phyloP scores from a whole-genome alignment of 2,113 vertebrate species.

The Paraplagusia blochii region DNA sequence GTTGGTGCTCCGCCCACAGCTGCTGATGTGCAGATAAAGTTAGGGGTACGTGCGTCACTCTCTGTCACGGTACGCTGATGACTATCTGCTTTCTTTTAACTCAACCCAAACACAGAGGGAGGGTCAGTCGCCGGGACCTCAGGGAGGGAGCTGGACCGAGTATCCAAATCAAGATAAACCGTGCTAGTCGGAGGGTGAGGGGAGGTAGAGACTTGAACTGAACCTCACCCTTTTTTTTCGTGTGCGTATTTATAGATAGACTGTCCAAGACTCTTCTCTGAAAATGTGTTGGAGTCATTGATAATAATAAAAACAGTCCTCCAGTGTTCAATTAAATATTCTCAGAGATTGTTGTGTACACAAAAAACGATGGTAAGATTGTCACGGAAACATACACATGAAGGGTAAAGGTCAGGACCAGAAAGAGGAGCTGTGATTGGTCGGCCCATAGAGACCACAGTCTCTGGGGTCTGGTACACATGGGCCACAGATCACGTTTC shows the following conservation, averaged over 20 bases:
- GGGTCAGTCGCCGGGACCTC: constrained; percentile 52
- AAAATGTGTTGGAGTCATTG: too few species aligned
- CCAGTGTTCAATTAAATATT: constrained; percentile 19
- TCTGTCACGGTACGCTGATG: constrained; percentile 66
- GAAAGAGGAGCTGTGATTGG: constrained; percentile 34
- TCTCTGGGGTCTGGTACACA: constrained; percentile 30
- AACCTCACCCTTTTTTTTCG: constrained; percentile 36
- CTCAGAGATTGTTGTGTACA: not conserved
- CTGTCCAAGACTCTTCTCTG: too few species aligned
- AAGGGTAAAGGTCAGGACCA: constrained; percentile 26
- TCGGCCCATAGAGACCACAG: constrained; percentile 26
- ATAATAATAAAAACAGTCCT: too few species aligned
- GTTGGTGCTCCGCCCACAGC: constrained; percentile 50
- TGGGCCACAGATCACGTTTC: constrained; percentile 47
- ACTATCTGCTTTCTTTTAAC: constrained; percentile 70
- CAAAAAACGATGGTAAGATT: constrained; percentile 19
- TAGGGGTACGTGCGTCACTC: constrained; percentile 66
- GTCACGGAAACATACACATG: constrained; percentile 18
- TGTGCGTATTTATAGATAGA: constrained; percentile 2
- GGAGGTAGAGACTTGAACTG: constrained; percentile 54
- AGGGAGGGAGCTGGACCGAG: constrained; percentile 57
- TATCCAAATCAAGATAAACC: constrained; percentile 59
- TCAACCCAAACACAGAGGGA: constrained; percentile 60
- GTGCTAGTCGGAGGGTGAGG: constrained; percentile 36
- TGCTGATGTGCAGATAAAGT: constrained; percentile 70